Evolutionary conservation across 2,113 vertebrate species (phyloP).

Genomic region (Archocentrus centrarchus): DNA sequence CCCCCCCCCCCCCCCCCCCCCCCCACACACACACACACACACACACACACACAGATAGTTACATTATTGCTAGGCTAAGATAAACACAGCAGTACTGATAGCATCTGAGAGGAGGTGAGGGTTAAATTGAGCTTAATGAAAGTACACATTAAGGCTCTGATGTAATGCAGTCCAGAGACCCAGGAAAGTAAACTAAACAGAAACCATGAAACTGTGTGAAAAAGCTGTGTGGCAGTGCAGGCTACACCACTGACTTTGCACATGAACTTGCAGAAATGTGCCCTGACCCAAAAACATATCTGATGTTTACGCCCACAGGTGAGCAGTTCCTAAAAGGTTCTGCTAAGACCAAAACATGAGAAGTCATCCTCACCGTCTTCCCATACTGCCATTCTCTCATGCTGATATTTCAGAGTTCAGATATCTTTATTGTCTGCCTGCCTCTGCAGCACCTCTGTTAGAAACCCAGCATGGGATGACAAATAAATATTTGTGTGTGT

Average conservation of each 20-base stretch:
- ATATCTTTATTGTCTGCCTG: not conserved
- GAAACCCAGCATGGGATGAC: not conserved
- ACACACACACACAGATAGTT: not conserved
- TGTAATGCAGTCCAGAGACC: not conserved
- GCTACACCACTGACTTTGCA: not conserved
- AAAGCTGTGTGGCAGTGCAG: not conserved
- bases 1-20: not conserved
- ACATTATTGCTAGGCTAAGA: not conserved
- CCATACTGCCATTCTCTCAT: not conserved
- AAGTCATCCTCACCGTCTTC: not conserved
- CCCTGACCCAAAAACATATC: not conserved
- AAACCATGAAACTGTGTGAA: not conserved
- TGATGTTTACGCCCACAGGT: not conserved
- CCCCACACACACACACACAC: not conserved
- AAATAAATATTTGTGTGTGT: not conserved
- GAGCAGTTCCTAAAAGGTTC: not conserved
- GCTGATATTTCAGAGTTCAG: not conserved
- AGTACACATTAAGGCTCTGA: not conserved
- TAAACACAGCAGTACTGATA: not conserved
- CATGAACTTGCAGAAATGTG: constrained; percentile 3
- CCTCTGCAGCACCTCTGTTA: not conserved
- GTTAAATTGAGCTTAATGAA: not conserved
- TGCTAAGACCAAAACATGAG: not conserved
- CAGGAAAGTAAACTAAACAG: not conserved
- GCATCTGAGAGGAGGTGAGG: not conserved